Conservation (phyloP, 2,113 vertebrate genomes). For the Centropus bengalensis region DNA sequence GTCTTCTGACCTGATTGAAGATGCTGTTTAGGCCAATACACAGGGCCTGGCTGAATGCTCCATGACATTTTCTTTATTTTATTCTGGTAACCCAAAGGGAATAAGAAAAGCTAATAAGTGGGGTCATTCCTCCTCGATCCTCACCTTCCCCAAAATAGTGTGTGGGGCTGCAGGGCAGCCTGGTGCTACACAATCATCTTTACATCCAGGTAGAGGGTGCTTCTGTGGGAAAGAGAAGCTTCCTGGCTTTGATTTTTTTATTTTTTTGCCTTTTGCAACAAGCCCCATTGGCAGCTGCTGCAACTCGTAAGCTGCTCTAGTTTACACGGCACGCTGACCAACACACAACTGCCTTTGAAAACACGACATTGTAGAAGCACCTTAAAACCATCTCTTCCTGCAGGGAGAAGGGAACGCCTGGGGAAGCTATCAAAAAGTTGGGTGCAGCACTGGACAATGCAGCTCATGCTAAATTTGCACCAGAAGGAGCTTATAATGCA, state of each 20-base stretch:
- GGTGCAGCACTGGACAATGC: not conserved
- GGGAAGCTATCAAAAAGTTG: not conserved
- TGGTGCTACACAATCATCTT: not conserved
- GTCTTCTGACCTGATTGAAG: not conserved
- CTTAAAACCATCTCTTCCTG: not conserved
- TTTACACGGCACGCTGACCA: not conserved
- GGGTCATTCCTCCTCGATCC: not conserved
- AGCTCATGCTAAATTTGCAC: accelerated
- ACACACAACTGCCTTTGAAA: not conserved
- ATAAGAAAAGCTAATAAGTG: not conserved
- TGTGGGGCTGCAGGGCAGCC: not conserved
- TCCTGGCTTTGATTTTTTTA: not conserved
- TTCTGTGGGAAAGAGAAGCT: not conserved
- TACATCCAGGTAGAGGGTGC: not conserved
- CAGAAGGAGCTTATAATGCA: not conserved
- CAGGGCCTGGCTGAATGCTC: not conserved
- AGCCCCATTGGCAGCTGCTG: not conserved
- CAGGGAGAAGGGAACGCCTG: not conserved
- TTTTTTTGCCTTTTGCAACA: not conserved
- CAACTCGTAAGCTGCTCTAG: not conserved
- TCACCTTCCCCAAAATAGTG: not conserved
- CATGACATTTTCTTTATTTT: not conserved
- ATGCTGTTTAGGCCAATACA: not conserved
- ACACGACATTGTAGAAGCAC: not conserved
- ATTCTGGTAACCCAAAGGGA: not conserved